A percentile compares a stretch with the other conserved stretches of the same genome.
phyloP scores from a whole-genome alignment of 2,113 vertebrate genomes.

The Rhadina sibilatrix region DNA sequence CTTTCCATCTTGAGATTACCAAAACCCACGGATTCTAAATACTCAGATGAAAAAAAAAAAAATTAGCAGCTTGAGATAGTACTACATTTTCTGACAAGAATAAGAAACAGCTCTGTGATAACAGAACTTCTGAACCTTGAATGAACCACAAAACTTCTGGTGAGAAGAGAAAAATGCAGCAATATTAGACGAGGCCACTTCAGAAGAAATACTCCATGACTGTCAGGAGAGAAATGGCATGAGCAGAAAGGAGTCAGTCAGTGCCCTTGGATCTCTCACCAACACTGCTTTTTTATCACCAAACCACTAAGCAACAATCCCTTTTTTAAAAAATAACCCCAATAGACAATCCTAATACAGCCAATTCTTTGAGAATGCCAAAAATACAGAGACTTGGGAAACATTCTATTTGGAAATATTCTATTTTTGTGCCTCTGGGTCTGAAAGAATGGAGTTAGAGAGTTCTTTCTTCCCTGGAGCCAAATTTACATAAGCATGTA shows the following conservation, averaged over 20 bases:
- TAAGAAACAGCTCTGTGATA: background rate
- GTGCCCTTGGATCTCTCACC: background rate
- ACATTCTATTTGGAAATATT: constrained; percentile 40
- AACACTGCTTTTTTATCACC: background rate
- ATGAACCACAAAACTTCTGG: background rate
- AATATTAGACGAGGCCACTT: background rate
- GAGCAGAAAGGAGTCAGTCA: background rate
- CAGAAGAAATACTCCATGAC: background rate
- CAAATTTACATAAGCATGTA: constrained; percentile 54
- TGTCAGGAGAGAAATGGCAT: background rate
- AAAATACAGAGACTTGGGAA: constrained; percentile 55
- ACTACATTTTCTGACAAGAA: background rate
- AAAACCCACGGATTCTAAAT: background rate
- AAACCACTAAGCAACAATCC: background rate
- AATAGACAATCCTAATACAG: background rate
- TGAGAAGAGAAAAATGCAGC: background rate
- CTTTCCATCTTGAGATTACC: background rate
- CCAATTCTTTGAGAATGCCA: constrained; percentile 24
- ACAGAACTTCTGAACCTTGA: background rate
- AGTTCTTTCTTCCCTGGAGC: constrained; percentile 66
- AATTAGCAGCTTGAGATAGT: background rate
- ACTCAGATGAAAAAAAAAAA: background rate
- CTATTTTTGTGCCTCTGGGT: constrained; percentile 69
- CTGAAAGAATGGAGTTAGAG: constrained; percentile 50
- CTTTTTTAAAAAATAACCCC: background rate